Conservation (phyloP, 2,113 vertebrate genomes). For the Acrocephalus arundinaceus region DNA sequence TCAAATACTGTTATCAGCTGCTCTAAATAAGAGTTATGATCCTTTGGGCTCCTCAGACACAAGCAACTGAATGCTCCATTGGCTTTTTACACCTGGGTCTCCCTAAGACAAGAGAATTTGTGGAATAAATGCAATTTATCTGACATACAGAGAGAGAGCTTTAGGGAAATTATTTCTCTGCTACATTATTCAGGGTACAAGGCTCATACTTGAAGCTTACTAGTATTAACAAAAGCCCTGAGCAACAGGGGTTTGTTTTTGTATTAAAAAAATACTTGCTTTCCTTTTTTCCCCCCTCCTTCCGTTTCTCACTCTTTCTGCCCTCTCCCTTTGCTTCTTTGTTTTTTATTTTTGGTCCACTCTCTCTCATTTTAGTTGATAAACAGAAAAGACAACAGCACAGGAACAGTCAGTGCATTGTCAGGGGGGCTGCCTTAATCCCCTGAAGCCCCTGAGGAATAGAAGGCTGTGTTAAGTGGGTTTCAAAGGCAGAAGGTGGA, state of each 20-base stretch:
- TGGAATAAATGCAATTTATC: background rate
- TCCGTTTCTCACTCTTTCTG: background rate
- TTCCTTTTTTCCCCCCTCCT: fast-evolving
- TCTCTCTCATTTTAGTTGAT: background rate
- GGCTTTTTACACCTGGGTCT: background rate
- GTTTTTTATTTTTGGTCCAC: background rate
- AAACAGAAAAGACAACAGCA: constrained; percentile 4
- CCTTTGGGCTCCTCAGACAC: background rate
- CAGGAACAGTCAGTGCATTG: constrained; percentile 29
- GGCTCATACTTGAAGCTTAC: background rate
- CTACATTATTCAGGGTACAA: background rate
- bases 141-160: background rate
- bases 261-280: background rate
- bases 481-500: constrained; percentile 60
- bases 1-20: background rate
- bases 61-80: background rate
- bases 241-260: background rate
- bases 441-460: constrained; percentile 25
- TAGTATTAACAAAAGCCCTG: background rate
- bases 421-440: constrained; percentile 41
- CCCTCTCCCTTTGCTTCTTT: background rate
- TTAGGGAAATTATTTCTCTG: background rate
- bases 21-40: background rate
- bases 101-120: background rate
- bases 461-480: constrained; percentile 48